Evolutionary conservation across 2,797 vertebrate genomes (phyloP), one percentile per base, ranked within the genome.

Genomic region (Cossypha dichroa): DNA sequence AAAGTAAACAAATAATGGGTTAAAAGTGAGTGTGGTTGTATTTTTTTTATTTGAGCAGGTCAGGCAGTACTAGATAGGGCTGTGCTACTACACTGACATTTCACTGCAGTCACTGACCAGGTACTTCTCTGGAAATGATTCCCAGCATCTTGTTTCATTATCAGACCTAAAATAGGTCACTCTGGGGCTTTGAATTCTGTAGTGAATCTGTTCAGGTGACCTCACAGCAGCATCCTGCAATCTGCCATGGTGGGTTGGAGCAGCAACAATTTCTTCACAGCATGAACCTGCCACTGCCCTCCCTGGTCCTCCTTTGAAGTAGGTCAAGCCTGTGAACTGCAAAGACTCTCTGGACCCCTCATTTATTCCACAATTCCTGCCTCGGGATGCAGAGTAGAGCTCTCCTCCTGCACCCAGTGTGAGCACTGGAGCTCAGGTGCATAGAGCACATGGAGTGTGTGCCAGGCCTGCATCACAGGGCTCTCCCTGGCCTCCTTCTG

Each of bases 211-310:
- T 68, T 77, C 93, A 70, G 90, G 87, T 91, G 92, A 93, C 96
- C 93, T 96, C 94, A 41, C 90, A 92, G 94, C 93, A 94, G 91
- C 92, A 72, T 93, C 76, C 90, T 38, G 22, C 63, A 79, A 52
- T 55, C 84, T 91, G 91, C 58, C 34, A 1, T 33, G 58, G 62
- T 51, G 86, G 86, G 59, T 86, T 49, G 59, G 72, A 96, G 93
- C 76, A 89, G 92, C 92, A 91, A 86, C 95, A 76, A 95, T 96
- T 97, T 97, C 94, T 97, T 91, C 95, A 31, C 95, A 93, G 95
- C 21, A 0, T 31, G 94, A 91, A 82, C 69, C 66, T 94, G 88
- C 75, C 90, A 31, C 59, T 73, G 84, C 81, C 75, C 46, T 92
- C 60, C 60, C 84, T 55, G 75, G 12, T 41, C 78, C 68, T 81